Percentiles rank a stretch among this genome's conserved stretches.
Conservation (phyloP, 2,888 invertebrate species). For the Chironomus riparius region DNA sequence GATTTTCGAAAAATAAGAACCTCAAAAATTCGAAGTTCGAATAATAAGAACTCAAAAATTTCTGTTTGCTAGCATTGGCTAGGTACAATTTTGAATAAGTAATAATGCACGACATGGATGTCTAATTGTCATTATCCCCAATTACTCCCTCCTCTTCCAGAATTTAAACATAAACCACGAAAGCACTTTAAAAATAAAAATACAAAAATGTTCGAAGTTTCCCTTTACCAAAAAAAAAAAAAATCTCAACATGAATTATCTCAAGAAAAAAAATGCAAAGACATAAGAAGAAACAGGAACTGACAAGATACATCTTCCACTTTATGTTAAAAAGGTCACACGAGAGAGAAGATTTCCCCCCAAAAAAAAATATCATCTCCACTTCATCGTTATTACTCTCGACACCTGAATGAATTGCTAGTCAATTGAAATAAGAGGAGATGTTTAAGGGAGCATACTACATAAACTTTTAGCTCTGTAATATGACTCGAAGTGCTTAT, state of each 20-base stretch:
- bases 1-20: too few relatives aligned
- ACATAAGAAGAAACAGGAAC: neutral
- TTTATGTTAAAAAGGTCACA: neutral
- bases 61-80: too few relatives aligned
- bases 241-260: neutral
- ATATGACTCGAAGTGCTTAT: neutral
- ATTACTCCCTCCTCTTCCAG: too few relatives aligned
- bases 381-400: neutral
- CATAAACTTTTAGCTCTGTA: neutral
- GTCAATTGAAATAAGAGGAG: constrained; percentile 2
- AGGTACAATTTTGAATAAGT: too few relatives aligned
- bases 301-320: neutral
- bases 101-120: too few relatives aligned
- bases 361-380: neutral
- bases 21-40: too few relatives aligned
- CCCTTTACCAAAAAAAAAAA: too few relatives aligned
- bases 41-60: too few relatives aligned
- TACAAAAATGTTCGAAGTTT: too few relatives aligned
- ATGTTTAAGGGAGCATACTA: neutral
- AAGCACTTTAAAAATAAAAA: too few relatives aligned
- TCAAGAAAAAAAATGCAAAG: neutral
- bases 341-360: neutral
- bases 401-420: constrained; percentile 6
- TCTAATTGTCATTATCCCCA: too few relatives aligned
- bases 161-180: too few relatives aligned